These are phyloP conservation scores for Malurus splendens DNA, from an alignment of 2,797 vertebrate species.

Conservation along the genomic window DNA sequence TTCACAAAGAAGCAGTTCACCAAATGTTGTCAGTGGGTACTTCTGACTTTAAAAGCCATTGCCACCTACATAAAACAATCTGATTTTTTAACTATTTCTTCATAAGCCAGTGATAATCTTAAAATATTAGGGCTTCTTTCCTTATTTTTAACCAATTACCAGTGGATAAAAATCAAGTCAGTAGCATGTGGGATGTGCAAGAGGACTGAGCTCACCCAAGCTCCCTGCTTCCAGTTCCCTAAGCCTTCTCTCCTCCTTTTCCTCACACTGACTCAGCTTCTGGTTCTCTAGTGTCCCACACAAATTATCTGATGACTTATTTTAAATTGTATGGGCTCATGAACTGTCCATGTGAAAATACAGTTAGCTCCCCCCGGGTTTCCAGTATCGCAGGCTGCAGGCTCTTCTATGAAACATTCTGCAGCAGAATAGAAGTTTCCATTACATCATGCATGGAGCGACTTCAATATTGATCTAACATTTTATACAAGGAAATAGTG, in stretches of 20 bases:
- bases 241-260: background rate
- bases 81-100: background rate
- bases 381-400: background rate
- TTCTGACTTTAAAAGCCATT: background rate
- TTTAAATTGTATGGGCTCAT: background rate
- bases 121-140: accelerated
- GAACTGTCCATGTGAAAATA: background rate
- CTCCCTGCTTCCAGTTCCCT: background rate
- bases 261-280: background rate
- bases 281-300: background rate
- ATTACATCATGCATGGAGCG: conserved; percentile 20
- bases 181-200: background rate
- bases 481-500: conserved; percentile 42
- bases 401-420: background rate
- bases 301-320: background rate
- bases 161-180: background rate
- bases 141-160: background rate
- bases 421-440: background rate
- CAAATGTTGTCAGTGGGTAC: background rate
- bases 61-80: background rate
- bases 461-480: conserved; percentile 34
- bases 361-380: background rate
- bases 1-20: conserved; percentile 29
- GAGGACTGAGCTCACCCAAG: background rate
- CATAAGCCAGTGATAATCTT: background rate